Evolutionary conservation across 2,888 invertebrate genomes (phyloP).

Genomic region (Ophion costatus): DNA sequence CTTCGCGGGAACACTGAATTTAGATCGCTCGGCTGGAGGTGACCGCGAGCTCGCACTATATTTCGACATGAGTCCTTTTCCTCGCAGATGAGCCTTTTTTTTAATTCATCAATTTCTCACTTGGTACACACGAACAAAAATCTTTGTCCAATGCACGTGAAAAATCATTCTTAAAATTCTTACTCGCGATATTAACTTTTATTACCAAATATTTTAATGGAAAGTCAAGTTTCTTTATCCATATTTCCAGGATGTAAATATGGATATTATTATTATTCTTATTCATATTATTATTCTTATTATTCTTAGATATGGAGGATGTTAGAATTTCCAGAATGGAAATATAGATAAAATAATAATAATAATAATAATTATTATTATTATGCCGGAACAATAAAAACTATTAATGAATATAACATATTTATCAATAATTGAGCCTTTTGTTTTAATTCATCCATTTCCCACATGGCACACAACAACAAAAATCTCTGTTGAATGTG

Average conservation of each 20-base stretch:
- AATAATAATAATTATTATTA: too few species aligned
- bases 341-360: too few species aligned
- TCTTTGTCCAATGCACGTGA: background rate
- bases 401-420: too few species aligned
- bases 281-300: too few species aligned
- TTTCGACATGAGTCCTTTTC: slow-evolving; percentile 5
- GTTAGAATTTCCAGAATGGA: too few species aligned
- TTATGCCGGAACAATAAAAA: too few species aligned
- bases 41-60: background rate
- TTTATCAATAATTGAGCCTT: background rate
- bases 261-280: too few species aligned
- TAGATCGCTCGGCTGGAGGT: slow-evolving; percentile 15
- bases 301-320: too few species aligned
- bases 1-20: slow-evolving; percentile 17
- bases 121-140: background rate
- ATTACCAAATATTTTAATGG: too few species aligned
- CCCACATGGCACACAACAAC: background rate
- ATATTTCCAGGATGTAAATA: too few species aligned
- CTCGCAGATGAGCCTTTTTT: background rate
- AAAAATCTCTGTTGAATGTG: background rate
- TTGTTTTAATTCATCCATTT: slow-evolving; percentile 7
- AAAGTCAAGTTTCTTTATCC: too few species aligned
- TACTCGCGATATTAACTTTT: too few species aligned
- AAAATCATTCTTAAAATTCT: background rate
- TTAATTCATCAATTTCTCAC: background rate